Evolutionary conservation across 2,888 invertebrate species (phyloP).

Genomic region (Megastigmus dorsalis): DNA sequence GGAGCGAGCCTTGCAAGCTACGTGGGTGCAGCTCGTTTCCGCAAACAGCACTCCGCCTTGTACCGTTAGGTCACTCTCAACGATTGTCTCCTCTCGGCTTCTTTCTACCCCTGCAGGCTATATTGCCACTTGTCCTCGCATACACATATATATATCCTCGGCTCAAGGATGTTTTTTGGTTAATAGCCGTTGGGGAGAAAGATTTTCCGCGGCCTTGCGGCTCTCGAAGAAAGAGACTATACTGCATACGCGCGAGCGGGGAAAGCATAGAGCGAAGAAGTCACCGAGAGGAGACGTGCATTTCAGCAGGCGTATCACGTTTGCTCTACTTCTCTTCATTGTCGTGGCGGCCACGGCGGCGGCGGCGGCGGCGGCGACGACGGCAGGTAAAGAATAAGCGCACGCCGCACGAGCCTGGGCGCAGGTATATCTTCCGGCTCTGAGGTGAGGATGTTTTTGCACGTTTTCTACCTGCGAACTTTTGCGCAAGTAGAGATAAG

Average conservation of each 20-base stretch:
- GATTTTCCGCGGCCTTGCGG: slow-evolving; percentile 21
- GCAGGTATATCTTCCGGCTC: background rate
- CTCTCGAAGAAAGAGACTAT: background rate
- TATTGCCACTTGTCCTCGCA: slow-evolving; percentile 44
- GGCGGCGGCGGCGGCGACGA: too few species aligned
- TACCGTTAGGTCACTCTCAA: slow-evolving; percentile 61
- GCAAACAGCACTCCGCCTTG: slow-evolving; percentile 61
- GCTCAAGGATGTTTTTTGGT: slow-evolving; percentile 56
- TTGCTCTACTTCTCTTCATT: slow-evolving; percentile 59
- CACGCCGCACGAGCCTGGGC: too few species aligned
- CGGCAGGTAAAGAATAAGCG: slow-evolving; percentile 34
- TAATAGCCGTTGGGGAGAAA: background rate
- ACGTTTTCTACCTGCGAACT: slow-evolving; percentile 27
- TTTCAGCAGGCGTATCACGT: slow-evolving; percentile 58
- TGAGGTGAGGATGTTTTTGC: slow-evolving; percentile 5
- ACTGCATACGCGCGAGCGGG: too few species aligned
- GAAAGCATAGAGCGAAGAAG: background rate
- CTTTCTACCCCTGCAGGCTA: slow-evolving; percentile 27
- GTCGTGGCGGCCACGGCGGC: too few species aligned
- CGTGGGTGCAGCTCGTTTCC: slow-evolving; percentile 57
- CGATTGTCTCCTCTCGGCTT: slow-evolving; percentile 31
- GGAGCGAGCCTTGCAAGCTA: too few species aligned
- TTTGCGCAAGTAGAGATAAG: slow-evolving; percentile 45
- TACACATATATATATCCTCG: slow-evolving; percentile 49
- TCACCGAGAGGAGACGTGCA: slow-evolving; percentile 3